Conservation (phyloP, 1,140 invertebrate species). For the Riptortus pedestris region DNA sequence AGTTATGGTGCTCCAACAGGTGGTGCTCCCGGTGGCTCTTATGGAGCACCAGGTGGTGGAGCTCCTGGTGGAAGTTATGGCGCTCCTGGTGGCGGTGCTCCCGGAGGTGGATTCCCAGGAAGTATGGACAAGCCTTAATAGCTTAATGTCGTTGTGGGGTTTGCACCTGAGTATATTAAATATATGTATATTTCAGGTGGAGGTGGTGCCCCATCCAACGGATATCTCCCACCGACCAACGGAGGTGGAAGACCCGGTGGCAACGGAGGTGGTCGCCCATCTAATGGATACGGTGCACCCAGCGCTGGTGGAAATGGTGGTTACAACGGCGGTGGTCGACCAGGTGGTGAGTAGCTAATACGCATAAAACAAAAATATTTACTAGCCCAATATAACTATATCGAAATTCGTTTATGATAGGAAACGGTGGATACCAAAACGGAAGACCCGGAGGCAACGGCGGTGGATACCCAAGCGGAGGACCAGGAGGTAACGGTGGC, state of each 20-base stretch:
- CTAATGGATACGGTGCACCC: background rate
- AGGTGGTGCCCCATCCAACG: background rate
- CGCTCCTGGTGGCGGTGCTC: background rate
- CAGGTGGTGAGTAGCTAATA: no score
- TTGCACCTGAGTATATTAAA: no score
- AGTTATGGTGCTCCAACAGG: background rate
- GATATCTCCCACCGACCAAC: background rate
- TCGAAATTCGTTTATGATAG: no score
- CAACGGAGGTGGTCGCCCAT: background rate
- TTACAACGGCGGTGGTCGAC: conserved; percentile 7
- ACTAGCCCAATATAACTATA: no score
- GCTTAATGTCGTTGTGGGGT: no score
- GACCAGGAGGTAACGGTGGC: background rate
- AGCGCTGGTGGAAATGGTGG: background rate
- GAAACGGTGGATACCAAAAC: conserved; percentile 4
- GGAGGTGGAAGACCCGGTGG: background rate
- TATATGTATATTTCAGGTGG: no score
- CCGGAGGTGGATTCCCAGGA: background rate
- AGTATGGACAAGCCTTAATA: no score
- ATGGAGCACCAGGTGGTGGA: conserved; percentile 3
- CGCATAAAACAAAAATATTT: no score
- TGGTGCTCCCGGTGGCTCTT: background rate
- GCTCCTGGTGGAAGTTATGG: background rate
- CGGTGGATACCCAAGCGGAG: background rate
- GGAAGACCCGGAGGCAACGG: background rate